Base-by-base conservation (phyloP, 2,113 vertebrate genomes). In the Struthidea cinerea region DNA sequence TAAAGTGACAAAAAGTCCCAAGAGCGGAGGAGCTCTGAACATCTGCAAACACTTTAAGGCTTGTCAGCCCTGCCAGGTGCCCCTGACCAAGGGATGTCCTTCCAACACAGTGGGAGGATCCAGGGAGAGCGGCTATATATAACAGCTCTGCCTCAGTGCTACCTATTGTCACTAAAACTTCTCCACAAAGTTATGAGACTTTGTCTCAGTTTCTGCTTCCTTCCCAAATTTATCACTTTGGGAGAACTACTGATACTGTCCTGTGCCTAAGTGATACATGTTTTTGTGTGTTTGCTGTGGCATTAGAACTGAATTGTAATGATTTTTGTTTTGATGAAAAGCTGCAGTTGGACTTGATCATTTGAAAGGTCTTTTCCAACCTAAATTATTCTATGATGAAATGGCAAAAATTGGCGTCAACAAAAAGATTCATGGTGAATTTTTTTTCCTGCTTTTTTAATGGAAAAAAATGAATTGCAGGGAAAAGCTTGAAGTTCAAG, bases 271-370 rank as follows among this genome's bases (percentile, higher is more conserved):
- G 30, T 19, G 55, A 59, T 39, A 21, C 12, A 13, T 5, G 3
- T 32, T 49, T 79, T 15, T 59, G 2, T 56, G 37, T 69, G 13
- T 73, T 81, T 85, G 44, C 60, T 67, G 16, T 27, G 65, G 19
- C 19, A n/a, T 67, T 44, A 35, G 15, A 49, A 28, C 8, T 37
- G 37, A 74, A 81, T 37, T 75, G 53, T 57, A 65, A 56, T 10
- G 10, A 1, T 32, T 17, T 1, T 0, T 11, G 16, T 39, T 50
- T n/a, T 18, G 0, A 53, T 39, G 10, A 59, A 87, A 88, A 74
- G 13, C 15, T 65, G 10, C 15, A 30, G 10, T 15, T 74, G 32
- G 33, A 73, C 27, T 67, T 33, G 6, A 64, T 57, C 10, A 42
- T 55, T 32, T 88, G 60, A 55, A 84, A 67, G 41, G 16, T 55